Evolutionary conservation across 2,888 invertebrate species (phyloP), one percentile per base, ranked within the genome.

Genomic region (Gonocerus acuteangulatus): DNA sequence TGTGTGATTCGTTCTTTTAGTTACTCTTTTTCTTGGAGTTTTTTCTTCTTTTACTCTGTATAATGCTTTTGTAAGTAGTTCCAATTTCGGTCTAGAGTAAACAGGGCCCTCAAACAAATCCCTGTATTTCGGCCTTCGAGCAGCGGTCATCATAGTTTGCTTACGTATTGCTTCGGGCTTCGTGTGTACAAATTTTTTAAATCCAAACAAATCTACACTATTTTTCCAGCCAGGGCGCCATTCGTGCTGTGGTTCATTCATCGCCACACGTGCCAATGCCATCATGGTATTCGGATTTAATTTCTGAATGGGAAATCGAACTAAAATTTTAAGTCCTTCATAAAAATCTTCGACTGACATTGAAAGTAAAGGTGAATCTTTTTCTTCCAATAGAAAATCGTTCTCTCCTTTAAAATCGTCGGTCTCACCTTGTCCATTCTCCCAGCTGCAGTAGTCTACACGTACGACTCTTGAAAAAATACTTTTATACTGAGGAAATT

Each of bases 1-100:
- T 4, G 76, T 74, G 27, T 4, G 9, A 27, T 27, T 27, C 9
- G 27, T 27, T 4, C 4, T 27, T 27, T 27, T 9, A 27, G 27
- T 27, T 27, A 6, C 27, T 4, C 27, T 27, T 4, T 9, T 9
- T 27, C 4, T 27, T 4, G 27, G 9, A 4, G 27, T 4, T 6
- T 9, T 27, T 27, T 27, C 4, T 6, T 9, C 27, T 27, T 27
- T 9, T 6, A 27, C 27, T 27, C 4, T 9, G 27, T 27, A 27
- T 9, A 27, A 27, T 9, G 13, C n/a, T n/a, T n/a, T n/a, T 9
- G 39, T 15, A 13, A 39, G 13, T 3, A 6, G 3, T 39, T 39
- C 39, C 39, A 39, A 39, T 9, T 39, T 3, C n/a, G 39, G 39
- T 39, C 13, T 39, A n/a, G 4, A 3, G 15, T 39, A 39, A 3